Evolutionary conservation across 2,113 vertebrate genomes (phyloP), one percentile per base, ranked within the genome.

Genomic region (Aphyosemion australe): DNA sequence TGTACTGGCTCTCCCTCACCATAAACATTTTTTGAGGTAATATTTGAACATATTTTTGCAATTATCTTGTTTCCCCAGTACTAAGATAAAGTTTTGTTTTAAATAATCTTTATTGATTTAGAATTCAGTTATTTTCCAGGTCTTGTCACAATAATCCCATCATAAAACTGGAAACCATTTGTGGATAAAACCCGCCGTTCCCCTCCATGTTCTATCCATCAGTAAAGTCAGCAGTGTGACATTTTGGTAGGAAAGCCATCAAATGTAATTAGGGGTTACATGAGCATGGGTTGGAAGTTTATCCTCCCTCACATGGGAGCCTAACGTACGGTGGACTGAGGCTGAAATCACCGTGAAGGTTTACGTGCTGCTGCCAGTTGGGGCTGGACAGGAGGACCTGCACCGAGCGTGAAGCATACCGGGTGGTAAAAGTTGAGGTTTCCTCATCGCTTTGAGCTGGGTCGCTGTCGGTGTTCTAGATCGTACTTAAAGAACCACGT

Each of bases 221-320:
- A 72, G 49, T 72, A 61, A 43, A 78, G 64, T 69, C 61, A 55
- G 47, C 74, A 55, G 39, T 62, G 62, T 64, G 83, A 76, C 41
- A 56, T 57, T 79, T 74, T 72, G 75, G 79, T 77, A 54, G 80
- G 82, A 84, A 84, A 88, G 78, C 69, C 69, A 72, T 87, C 60
- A 71, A 50, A 72, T 18, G 69, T 89, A 90, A 89, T 88, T 63
- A 85, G 51, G 69, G 87, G 74, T 85, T 87, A 70, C 76, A 74
- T 74, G 80, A 76, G 63, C 50, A 46, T 8, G n/a, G 65, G 69
- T 56, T 67, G 52, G 68, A 83, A 61, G 62, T 65, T 76, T 76
- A n/a, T 75, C 77, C 63, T 76, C 60, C 39, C 65, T 78, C 76
- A 74, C 73, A 75, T 74, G 76, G 76, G 63, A 85, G 80, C 67